phyloP scores from a whole-genome alignment of 2,113 vertebrate genomes.

The Syngnathus typhle region DNA sequence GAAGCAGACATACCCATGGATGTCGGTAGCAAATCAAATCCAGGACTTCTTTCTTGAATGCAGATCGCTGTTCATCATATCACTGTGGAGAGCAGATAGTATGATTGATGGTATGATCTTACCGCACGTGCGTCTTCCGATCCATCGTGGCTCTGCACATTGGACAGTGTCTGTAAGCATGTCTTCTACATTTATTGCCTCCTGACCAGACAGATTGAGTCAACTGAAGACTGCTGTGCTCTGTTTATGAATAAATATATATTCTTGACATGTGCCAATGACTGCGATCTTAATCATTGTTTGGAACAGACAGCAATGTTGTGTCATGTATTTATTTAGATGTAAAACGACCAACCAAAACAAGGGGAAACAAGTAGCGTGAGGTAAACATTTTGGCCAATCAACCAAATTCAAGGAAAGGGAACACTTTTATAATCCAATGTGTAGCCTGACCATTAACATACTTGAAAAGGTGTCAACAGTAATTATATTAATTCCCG shows the following conservation, averaged over 20 bases:
- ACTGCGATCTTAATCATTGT: background rate
- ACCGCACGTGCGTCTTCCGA: conserved; percentile 23
- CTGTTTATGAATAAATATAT: conserved; percentile 61
- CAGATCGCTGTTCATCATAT: background rate
- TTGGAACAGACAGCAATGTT: no score
- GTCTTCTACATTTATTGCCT: conserved; percentile 59
- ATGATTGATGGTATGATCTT: conserved; percentile 9
- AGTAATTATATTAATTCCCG: no score
- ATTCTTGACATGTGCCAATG: conserved; percentile 48
- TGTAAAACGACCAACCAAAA: no score
- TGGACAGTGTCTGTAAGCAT: conserved; percentile 53
- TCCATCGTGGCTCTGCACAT: conserved; percentile 33
- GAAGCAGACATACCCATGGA: background rate
- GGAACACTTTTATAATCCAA: no score
- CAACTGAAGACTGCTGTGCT: conserved; percentile 43
- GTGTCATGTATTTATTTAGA: no score
- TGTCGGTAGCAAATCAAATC: conserved; percentile 1
- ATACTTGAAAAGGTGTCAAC: no score
- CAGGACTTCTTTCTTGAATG: background rate
- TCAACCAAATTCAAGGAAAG: no score
- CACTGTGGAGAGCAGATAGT: background rate
- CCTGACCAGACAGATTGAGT: conserved; percentile 43
- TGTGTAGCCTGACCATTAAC: no score
- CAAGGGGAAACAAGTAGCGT: no score
- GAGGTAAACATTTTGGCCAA: no score